Conservation (phyloP, 2,888 invertebrate genomes). For the Zaprionus obscuricornis region DNA sequence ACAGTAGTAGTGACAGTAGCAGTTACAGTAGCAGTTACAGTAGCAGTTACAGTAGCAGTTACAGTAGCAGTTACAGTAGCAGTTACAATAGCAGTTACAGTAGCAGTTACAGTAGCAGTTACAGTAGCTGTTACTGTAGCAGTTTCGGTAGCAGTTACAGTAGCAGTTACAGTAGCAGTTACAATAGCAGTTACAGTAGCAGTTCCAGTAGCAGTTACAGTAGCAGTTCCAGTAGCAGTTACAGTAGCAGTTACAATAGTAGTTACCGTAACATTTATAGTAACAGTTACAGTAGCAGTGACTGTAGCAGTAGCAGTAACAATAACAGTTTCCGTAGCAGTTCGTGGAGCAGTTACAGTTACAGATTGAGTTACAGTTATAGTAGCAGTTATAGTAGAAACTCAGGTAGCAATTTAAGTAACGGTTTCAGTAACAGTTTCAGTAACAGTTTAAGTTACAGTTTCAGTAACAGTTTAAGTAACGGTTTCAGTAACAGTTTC, state of each 20-base stretch:
- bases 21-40: background rate
- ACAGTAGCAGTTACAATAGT: slow-evolving; percentile 45
- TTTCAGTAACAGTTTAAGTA: too few relatives aligned
- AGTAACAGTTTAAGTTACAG: too few relatives aligned
- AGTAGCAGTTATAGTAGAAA: too few relatives aligned
- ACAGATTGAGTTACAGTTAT: too few relatives aligned
- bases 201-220: slow-evolving; percentile 30
- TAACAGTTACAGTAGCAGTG: background rate
- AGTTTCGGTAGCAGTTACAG: slow-evolving; percentile 7
- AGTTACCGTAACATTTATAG: too few relatives aligned
- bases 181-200: background rate
- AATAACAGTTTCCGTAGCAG: too few relatives aligned
- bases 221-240: background rate
- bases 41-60: background rate
- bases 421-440: too few relatives aligned
- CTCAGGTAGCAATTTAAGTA: too few relatives aligned
- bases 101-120: slow-evolving; percentile 5
- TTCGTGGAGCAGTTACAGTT: too few relatives aligned
- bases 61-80: slow-evolving; percentile 17
- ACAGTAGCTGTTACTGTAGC: slow-evolving; percentile 28
- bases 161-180: slow-evolving; percentile 39
- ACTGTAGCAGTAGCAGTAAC: slow-evolving; percentile 33
- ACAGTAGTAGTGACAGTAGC: background rate
- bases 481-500: too few relatives aligned
- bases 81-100: slow-evolving; percentile 37